A percentile compares a stretch with the other conserved stretches of the same genome.
phyloP scores from a whole-genome alignment of 2,797 vertebrate species.

The Erethizon dorsatum region DNA sequence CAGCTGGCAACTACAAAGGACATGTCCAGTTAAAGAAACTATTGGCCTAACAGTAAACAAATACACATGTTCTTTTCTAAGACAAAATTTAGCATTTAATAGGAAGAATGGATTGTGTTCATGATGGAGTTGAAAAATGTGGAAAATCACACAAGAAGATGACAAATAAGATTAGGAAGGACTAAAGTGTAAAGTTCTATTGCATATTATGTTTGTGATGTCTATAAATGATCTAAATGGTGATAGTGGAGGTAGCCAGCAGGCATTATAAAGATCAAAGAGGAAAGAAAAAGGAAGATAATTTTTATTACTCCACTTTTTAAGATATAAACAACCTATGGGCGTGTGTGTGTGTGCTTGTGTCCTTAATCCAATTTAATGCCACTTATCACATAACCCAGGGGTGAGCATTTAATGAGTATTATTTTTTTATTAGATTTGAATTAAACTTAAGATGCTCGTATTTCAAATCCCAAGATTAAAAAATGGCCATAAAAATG shows the following conservation, averaged over 20 bases:
- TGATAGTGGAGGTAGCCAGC: neutral
- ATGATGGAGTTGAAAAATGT: neutral
- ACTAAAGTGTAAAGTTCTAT: neutral
- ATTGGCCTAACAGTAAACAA: neutral
- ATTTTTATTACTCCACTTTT: slow-evolving; percentile 4
- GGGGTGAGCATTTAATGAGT: slow-evolving; percentile 62
- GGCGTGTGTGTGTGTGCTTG: neutral
- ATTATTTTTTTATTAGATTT: slow-evolving; percentile 78
- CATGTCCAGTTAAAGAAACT: neutral
- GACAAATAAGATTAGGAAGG: neutral
- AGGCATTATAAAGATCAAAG: slow-evolving; percentile 54
- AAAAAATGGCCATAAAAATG: slow-evolving; percentile 54
- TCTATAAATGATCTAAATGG: neutral
- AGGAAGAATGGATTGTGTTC: neutral
- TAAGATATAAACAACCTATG: slow-evolving; percentile 55
- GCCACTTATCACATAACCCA: slow-evolving; percentile 52
- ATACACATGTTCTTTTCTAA: neutral
- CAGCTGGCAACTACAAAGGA: neutral
- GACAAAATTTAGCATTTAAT: slow-evolving; percentile 33
- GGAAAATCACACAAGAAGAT: neutral
- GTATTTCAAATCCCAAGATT: slow-evolving; percentile 69
- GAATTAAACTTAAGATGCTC: slow-evolving; percentile 67
- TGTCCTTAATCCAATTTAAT: slow-evolving; percentile 56
- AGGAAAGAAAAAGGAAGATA: neutral
- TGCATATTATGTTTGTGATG: slow-evolving; percentile 23